Conservation (phyloP, 2,113 vertebrate genomes). For the Pagrus major region DNA sequence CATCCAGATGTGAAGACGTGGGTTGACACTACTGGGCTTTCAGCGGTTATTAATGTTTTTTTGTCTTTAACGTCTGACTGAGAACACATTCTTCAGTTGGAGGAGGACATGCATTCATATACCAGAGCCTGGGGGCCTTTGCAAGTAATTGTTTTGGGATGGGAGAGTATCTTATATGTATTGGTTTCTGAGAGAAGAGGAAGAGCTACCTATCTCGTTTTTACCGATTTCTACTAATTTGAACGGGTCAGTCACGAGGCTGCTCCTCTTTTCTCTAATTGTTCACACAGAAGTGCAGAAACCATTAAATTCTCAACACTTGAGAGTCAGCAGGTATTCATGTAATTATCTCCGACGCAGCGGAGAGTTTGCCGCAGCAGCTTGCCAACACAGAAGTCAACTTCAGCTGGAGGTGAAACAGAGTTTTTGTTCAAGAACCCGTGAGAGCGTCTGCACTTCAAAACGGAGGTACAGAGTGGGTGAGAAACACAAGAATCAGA, state of each 20-base stretch:
- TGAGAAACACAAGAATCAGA: conserved; percentile 8
- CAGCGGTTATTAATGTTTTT: conserved; percentile 11
- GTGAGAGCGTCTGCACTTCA: background rate
- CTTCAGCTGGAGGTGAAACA: conserved; percentile 11
- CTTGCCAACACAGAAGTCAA: background rate
- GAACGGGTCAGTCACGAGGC: background rate
- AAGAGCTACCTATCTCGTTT: conserved; percentile 10
- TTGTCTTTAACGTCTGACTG: background rate
- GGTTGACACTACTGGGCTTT: conserved; percentile 1
- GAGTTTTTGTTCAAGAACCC: background rate
- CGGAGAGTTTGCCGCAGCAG: conserved; percentile 4
- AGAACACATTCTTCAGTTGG: background rate
- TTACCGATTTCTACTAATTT: conserved; percentile 27
- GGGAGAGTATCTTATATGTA: background rate
- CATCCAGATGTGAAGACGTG: conserved; percentile 54
- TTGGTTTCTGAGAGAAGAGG: conserved; percentile 17
- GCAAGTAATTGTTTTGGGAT: background rate
- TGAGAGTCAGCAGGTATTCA: background rate
- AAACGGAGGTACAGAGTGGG: background rate
- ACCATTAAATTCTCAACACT: background rate
- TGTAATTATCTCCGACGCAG: conserved; percentile 2
- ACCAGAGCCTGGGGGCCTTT: background rate
- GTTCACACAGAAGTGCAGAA: background rate
- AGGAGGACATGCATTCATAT: background rate
- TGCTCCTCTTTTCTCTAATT: background rate